These are phyloP conservation scores for Eolophus roseicapilla DNA, from an alignment of 2,113 vertebrate genomes.

Conservation along the genomic window DNA sequence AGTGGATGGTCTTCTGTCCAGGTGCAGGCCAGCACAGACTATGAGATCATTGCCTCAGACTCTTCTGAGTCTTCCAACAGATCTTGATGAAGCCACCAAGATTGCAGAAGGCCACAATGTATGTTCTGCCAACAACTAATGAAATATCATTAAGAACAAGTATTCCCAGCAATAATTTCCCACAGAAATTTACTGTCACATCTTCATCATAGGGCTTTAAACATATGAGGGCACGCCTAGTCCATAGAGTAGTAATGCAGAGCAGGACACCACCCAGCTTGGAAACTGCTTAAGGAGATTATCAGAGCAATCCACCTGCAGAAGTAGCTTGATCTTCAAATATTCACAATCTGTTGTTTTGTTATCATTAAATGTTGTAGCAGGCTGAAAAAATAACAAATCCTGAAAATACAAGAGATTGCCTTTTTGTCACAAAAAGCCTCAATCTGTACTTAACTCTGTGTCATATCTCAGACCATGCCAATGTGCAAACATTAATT, in stretches of 20 bases:
- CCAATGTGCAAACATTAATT: background rate
- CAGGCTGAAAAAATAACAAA: background rate
- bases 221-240: background rate
- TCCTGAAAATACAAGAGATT: background rate
- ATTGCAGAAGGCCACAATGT: background rate
- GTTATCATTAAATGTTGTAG: background rate
- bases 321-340: background rate
- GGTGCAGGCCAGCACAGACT: background rate
- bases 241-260: background rate
- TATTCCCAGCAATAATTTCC: background rate
- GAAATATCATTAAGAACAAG: background rate
- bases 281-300: background rate
- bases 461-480: background rate
- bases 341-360: background rate
- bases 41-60: background rate
- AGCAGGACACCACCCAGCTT: background rate
- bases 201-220: background rate
- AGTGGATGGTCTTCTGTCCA: background rate
- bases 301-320: background rate
- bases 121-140: background rate
- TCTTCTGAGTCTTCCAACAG: background rate
- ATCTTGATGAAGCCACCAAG: background rate
- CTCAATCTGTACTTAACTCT: background rate
- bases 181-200: background rate
- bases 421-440: background rate